These are phyloP conservation scores for Pteromalus puparum DNA, from an alignment of 1,140 invertebrate species.

Conservation along the genomic window DNA sequence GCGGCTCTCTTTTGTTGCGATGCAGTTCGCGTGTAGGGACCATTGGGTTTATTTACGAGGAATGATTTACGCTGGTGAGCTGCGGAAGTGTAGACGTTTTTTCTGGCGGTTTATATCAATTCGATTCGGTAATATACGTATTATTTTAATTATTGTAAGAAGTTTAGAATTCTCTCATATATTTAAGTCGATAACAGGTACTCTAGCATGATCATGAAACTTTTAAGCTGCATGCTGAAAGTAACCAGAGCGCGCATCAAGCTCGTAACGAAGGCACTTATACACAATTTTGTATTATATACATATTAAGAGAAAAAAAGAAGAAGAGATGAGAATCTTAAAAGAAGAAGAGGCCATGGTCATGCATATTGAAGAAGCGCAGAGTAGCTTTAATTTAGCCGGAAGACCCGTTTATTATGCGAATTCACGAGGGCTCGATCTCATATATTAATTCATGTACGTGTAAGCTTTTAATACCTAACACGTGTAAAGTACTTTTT, in stretches of 20 bases:
- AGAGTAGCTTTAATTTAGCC: conserved; percentile 12
- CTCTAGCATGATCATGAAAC: too few species aligned
- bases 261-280: too few species aligned
- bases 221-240: too few species aligned
- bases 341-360: neutral
- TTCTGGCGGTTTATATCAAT: too few species aligned
- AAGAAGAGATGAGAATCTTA: neutral
- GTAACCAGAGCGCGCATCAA: too few species aligned
- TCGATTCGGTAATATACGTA: too few species aligned
- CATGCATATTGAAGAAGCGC: conserved; percentile 32
- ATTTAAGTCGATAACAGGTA: too few species aligned
- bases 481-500: conserved; percentile 29
- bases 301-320: neutral
- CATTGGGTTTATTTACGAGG: conserved; percentile 2
- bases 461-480: conserved; percentile 41
- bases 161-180: too few species aligned
- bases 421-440: conserved; percentile 28
- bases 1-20: neutral
- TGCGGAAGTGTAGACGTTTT: too few species aligned
- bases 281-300: neutral
- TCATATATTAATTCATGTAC: conserved; percentile 40
- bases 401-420: conserved; percentile 38
- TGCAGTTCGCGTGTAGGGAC: too few species aligned
- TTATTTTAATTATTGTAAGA: too few species aligned
- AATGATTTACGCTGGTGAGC: neutral